These are phyloP conservation scores for Tachysurus fulvidraco DNA, from an alignment of 2,113 vertebrate species.

Conservation along the genomic window DNA sequence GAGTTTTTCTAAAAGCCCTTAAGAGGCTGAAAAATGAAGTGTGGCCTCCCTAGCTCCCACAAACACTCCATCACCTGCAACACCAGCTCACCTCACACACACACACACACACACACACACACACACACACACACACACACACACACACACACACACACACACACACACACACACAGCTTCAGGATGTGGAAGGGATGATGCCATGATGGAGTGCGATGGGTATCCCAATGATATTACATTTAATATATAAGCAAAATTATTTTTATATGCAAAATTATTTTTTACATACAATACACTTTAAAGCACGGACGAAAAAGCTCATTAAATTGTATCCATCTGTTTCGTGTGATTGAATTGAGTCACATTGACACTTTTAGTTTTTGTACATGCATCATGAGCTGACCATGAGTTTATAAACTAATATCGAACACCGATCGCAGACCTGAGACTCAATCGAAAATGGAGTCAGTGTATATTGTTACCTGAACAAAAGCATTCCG, in stretches of 20 bases:
- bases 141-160: conserved; percentile 5
- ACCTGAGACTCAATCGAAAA: neutral
- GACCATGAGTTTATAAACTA: too few species aligned
- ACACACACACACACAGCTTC: neutral
- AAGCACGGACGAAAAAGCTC: too few species aligned
- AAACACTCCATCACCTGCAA: conserved; percentile 31
- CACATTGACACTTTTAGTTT: too few species aligned
- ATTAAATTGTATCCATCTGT: too few species aligned
- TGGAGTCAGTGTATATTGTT: neutral
- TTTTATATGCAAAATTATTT: neutral
- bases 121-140: neutral
- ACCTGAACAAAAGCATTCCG: neutral
- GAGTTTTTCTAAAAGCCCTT: conserved; percentile 40
- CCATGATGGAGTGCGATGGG: neutral
- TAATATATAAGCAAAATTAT: neutral
- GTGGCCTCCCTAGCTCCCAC: conserved; percentile 15
- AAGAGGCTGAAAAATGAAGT: conserved; percentile 48
- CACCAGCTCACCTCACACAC: neutral
- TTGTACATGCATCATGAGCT: too few species aligned
- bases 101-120: conserved; percentile 24
- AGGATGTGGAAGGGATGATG: neutral
- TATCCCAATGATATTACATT: neutral
- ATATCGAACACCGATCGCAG: too few species aligned
- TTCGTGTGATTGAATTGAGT: too few species aligned
- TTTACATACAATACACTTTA: neutral